Evolutionary conservation across 2,113 vertebrate species (phyloP).

Genomic region (Tupaia chinensis): DNA sequence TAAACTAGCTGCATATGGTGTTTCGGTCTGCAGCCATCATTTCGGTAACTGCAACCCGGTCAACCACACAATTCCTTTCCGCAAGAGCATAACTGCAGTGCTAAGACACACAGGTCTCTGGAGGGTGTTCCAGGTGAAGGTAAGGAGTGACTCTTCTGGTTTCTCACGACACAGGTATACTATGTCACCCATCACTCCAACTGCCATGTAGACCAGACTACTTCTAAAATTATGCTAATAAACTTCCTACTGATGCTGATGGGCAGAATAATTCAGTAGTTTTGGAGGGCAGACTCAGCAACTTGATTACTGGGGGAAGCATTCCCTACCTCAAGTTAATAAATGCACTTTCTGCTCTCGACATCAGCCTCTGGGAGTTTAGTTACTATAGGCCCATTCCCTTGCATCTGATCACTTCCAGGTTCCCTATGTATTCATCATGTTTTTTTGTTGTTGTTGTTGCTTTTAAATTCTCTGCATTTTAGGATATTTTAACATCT

Average conservation of each 20-base stretch:
- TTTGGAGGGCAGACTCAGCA: neutral
- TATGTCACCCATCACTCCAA: neutral
- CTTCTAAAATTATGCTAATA: neutral
- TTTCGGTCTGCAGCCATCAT: no score
- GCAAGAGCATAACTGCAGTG: neutral
- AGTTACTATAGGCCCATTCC: neutral
- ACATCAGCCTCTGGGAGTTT: neutral
- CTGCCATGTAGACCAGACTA: neutral
- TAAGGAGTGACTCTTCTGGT: neutral
- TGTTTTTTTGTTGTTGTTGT: no score
- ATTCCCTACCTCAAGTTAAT: neutral
- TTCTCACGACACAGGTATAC: accelerated
- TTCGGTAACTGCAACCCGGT: neutral
- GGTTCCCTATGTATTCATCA: neutral
- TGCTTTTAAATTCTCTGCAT: neutral
- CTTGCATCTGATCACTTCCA: neutral
- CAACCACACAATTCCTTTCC: neutral
- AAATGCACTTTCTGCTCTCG: neutral
- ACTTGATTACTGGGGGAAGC: neutral
- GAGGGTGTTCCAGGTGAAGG: neutral
- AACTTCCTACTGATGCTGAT: neutral
- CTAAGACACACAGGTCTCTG: accelerated
- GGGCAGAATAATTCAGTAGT: neutral
- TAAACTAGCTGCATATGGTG: no score
- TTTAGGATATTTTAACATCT: neutral